Evolutionary conservation across 2,888 invertebrate species (phyloP).

Genomic region (Steinernema carpocapsae): DNA sequence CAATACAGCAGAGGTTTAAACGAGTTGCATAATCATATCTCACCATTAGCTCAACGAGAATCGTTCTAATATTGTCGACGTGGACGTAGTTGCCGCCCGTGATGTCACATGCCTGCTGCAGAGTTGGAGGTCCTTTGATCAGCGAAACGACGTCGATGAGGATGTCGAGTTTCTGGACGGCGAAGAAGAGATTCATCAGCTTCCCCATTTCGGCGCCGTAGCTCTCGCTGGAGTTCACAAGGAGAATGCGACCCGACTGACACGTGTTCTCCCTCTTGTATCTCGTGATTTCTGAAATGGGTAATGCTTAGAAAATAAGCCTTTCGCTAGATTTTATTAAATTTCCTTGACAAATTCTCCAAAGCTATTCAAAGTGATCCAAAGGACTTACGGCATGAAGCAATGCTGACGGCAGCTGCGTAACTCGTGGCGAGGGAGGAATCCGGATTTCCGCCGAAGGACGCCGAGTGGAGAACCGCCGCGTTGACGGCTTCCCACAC

Average conservation of each 20-base stretch:
- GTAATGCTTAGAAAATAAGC: no score
- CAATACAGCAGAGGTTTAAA: background rate
- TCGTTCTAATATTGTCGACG: slow-evolving; percentile 2
- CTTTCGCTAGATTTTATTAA: no score
- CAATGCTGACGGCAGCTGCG: slow-evolving; percentile 16
- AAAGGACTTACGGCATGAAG: slow-evolving; percentile 2
- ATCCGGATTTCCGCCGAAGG: background rate
- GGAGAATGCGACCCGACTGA: slow-evolving; percentile 3
- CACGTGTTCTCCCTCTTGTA: slow-evolving; percentile 28
- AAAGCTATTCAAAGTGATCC: background rate
- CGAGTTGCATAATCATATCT: background rate
- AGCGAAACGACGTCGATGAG: slow-evolving; percentile 25
- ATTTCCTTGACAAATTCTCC: no score
- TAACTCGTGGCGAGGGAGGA: background rate
- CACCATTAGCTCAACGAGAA: slow-evolving; percentile 10
- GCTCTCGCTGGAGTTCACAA: slow-evolving; percentile 11
- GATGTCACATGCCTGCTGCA: slow-evolving; percentile 22
- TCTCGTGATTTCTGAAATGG: background rate
- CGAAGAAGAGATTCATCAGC: slow-evolving; percentile 25
- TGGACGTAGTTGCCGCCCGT: slow-evolving; percentile 8
- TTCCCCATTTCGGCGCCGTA: slow-evolving; percentile 27
- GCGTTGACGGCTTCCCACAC: slow-evolving; percentile 24
- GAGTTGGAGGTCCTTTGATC: slow-evolving; percentile 4
- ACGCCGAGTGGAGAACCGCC: background rate
- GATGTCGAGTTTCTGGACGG: slow-evolving; percentile 24